phyloP scores from a whole-genome alignment of 2,888 invertebrate species.

The Myopa tessellatipennis region DNA sequence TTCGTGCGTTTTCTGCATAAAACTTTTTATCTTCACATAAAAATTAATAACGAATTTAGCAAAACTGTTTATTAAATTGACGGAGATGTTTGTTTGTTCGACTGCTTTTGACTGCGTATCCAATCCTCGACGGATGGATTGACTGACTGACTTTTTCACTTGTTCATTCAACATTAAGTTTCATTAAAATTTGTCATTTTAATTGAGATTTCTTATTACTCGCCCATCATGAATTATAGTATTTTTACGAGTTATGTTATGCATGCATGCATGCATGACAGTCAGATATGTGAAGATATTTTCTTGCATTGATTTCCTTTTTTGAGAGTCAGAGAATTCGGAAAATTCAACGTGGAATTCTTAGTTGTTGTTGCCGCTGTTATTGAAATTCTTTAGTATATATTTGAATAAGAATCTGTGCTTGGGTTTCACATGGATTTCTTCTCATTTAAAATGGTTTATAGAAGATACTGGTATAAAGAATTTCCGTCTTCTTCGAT shows the following conservation, averaged over 20 bases:
- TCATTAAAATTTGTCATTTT: conserved; percentile 63
- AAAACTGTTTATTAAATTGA: conserved; percentile 47
- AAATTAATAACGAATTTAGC: conserved; percentile 54
- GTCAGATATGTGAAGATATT: conserved; percentile 10
- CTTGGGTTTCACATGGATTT: no score
- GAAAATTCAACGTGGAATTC: no score
- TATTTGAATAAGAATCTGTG: no score
- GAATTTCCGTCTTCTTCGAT: no score
- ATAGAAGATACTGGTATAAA: no score
- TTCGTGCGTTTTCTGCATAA: conserved; percentile 49
- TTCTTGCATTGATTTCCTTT: neutral
- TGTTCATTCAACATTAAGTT: conserved; percentile 21
- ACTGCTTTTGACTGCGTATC: neutral
- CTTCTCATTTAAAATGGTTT: no score
- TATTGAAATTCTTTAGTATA: no score
- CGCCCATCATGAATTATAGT: conserved; percentile 14
- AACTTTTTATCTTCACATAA: conserved; percentile 51
- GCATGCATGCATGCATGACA: conserved; percentile 46
- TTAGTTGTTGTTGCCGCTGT: no score
- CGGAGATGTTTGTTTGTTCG: conserved; percentile 35
- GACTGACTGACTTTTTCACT: conserved; percentile 11
- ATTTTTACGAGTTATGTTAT: conserved; percentile 22
- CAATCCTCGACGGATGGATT: conserved; percentile 8
- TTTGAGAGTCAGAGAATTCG: neutral
- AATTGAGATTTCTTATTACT: conserved; percentile 54